These are phyloP conservation scores for Aporrectodea caliginosa DNA, from an alignment of 1,140 invertebrate genomes.

Conservation along the genomic window DNA sequence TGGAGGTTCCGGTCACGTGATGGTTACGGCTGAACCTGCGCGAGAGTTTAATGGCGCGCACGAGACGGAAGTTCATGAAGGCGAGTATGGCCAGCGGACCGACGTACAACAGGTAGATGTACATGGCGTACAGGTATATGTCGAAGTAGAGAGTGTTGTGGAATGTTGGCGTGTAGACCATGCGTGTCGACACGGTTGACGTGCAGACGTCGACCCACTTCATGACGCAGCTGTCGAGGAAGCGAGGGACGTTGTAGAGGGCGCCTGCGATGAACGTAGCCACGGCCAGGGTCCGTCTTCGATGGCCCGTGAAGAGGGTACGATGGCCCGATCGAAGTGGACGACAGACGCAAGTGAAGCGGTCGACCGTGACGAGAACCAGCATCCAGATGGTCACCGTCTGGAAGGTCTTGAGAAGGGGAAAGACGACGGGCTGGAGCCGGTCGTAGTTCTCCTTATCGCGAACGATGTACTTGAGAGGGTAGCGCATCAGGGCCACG, in stretches of 20 bases:
- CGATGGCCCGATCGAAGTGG: neutral
- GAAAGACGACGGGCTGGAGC: slow-evolving; percentile 22
- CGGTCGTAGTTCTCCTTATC: neutral
- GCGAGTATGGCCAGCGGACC: slow-evolving; percentile 7
- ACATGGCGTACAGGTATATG: slow-evolving; percentile 23
- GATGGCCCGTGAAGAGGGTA: slow-evolving; percentile 1
- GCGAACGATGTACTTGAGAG: slow-evolving; percentile 17
- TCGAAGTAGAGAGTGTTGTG: slow-evolving; percentile 13
- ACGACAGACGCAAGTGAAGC: slow-evolving; percentile 21
- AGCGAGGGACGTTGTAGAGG: slow-evolving; percentile 25
- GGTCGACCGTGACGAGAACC: slow-evolving; percentile 28
- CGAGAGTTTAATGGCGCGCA: slow-evolving; percentile 15
- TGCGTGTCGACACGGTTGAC: neutral
- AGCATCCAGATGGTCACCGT: slow-evolving; percentile 30
- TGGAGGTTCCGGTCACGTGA: neutral
- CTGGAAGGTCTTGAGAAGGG: slow-evolving; percentile 26
- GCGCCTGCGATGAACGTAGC: slow-evolving; percentile 1
- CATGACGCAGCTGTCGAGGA: slow-evolving; percentile 27
- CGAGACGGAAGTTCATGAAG: slow-evolving; percentile 14
- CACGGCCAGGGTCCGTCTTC: neutral
- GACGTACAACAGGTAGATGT: slow-evolving; percentile 22
- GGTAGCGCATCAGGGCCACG: slow-evolving; percentile 22
- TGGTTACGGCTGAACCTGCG: neutral
- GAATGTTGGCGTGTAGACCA: slow-evolving; percentile 26
- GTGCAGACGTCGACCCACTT: neutral